Base-by-base conservation (phyloP, 2,797 vertebrate genomes). In the Antrozous pallidus region DNA sequence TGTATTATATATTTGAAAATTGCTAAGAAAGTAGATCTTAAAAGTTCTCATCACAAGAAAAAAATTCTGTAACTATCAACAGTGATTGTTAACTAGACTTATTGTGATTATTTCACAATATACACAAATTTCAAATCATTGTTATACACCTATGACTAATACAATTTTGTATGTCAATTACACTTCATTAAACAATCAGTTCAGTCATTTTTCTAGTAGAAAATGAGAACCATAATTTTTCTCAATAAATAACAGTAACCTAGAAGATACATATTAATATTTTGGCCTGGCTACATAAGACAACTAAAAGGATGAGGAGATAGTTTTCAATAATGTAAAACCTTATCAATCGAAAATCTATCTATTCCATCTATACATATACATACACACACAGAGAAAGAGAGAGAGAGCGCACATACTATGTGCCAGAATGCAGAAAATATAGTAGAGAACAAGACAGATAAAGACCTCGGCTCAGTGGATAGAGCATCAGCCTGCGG, bases 191-290 rank as follows among this genome's bases (percentile, higher is more conserved):
- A 70, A 58, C 20, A 75, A 49, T 18, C 36, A 63, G 4, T 80
- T 88, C 16, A 74, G 38, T 31, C 26, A 71, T 12, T 88, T 88
- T 86, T 81, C 24, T 71, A 83, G 67, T 42, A 67, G n/a, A 86
- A 95, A 94, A 82, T 47, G 16, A 71, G 42, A 84, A 73, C 20
- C 5, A 82, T 12, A 33, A n/a, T 80, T 93, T 90, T 94, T 61
- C 26, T 79, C n/a, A 89, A 40, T 58, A 88, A 92, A 49, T 26
- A 24, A 51, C 1, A 78, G 3, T 58, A 88, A 79, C 8, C 24
- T 89, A 14, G 83, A 78, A 61, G n/a, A 73, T 17, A 47, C 1
- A 78, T 33, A 51, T 56, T 85, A 61, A 77, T 73, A 91, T 40
- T 81, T 38, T 73, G n/a, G 24, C 24, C 31, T 31, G 40, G 6